Base-by-base conservation (phyloP, 2,113 vertebrate species). In the Nesogale talazaci region DNA sequence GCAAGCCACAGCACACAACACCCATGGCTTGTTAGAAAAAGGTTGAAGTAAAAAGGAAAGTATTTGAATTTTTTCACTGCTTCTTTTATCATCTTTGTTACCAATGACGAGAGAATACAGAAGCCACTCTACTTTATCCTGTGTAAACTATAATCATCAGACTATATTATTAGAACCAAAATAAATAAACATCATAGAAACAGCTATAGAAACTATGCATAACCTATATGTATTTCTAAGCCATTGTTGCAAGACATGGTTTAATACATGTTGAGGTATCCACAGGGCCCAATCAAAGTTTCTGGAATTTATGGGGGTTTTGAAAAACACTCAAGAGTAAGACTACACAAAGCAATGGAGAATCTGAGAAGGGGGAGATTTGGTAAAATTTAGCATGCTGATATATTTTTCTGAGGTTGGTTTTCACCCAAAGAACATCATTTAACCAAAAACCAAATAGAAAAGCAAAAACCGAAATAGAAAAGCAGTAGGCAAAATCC, bases 11-110 rank as follows among this genome's bases (percentile, higher is more conserved):
- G 29, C 2, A 0, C 29, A 78, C 23, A 17, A 67, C 20, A 3
- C 38, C 46, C 9, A 1, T 0, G 0, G 14, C 52, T 11, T 15
- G 0, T 7, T 1, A 11, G 23, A 10, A 1, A 3, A 0, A 14
- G 36, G 7, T 0, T 6, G 2, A 8, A 25, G 63, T 65, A 3
- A 67, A 67, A 52, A 23, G 7, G n/a, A 19, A 59, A 76, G 7
- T 3, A 38, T 29, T 10, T 61, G 27, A 25, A 10, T 56, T 36
- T 74, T 57, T 23, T 34, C 34, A 4, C 34, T 6, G 9, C 25
- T 65, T 4, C 38, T 15, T 19, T 22, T 59, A 19, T 74, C 69
- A 78, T 40, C 63, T 82, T 9, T 63, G 86, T 74, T 42, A 29
- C 19, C n/a, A 52, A 23, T n/a, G 27, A 89, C 29, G n/a, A 81